A percentile compares a stretch with the other conserved stretches of the same genome.
Evolutionary conservation across 2,113 vertebrate species (phyloP).

Genomic region (Dromiciops gliroides): DNA sequence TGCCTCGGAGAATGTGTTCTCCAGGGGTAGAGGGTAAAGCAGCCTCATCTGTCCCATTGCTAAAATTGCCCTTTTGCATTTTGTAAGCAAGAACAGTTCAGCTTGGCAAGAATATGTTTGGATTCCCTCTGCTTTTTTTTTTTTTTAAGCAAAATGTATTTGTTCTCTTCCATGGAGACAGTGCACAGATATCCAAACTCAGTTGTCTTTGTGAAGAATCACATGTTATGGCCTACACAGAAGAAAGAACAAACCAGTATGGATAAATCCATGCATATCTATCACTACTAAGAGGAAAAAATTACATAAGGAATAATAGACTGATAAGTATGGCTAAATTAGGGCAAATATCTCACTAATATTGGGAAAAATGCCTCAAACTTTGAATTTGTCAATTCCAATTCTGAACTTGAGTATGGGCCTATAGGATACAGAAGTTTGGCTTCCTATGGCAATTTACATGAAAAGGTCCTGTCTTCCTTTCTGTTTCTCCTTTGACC

Average conservation of each 20-base stretch:
- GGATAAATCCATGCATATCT: not conserved
- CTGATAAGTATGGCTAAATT: not conserved
- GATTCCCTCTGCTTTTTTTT: not conserved
- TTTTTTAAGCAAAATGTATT: not conserved
- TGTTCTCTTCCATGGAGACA: not conserved
- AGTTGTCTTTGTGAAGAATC: not conserved
- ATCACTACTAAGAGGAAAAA: not conserved
- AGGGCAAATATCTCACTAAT: not conserved
- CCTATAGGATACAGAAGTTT: not conserved
- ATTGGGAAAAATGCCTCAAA: not conserved
- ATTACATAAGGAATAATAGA: not conserved
- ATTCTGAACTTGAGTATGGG: not conserved
- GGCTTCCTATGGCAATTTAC: not conserved
- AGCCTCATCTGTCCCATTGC: fast-evolving
- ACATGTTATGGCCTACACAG: not conserved
- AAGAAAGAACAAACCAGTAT: not conserved
- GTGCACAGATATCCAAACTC: not conserved
- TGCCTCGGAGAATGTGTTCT: not conserved
- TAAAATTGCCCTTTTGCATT: not conserved
- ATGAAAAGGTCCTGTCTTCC: not conserved
- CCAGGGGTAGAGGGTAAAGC: not conserved
- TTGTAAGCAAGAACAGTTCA: not conserved
- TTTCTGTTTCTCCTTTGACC: not conserved
- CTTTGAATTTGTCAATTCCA: not conserved
- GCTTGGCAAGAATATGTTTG: not conserved